Evolutionary conservation across 2,888 invertebrate genomes (phyloP).

Genomic region (Spatulosminthurus flaviceps): DNA sequence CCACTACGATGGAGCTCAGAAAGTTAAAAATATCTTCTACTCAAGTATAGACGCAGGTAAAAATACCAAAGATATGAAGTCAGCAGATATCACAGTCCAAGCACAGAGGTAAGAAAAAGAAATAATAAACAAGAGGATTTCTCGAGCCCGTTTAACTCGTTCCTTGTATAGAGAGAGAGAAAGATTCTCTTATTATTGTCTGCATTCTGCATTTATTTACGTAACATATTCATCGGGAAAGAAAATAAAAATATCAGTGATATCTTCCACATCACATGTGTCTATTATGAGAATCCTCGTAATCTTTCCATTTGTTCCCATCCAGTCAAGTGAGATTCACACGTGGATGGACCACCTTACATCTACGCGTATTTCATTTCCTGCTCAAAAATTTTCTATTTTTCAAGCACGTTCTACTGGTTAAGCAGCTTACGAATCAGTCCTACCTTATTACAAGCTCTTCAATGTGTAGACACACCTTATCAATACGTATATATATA

Average conservation of each 20-base stretch:
- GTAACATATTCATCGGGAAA: too few species aligned
- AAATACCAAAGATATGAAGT: too few species aligned
- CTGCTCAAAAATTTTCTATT: conserved; percentile 18
- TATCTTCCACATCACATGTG: background rate
- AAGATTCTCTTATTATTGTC: too few species aligned
- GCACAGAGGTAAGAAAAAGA: too few species aligned
- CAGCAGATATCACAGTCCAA: too few species aligned
- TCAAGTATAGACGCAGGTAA: too few species aligned
- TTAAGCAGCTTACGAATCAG: background rate
- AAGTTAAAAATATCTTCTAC: too few species aligned
- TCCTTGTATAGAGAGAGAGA: too few species aligned
- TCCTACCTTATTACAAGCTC: background rate
- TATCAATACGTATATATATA: background rate
- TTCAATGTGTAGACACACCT: background rate
- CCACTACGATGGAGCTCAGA: too few species aligned
- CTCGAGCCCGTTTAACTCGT: too few species aligned
- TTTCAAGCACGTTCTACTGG: conserved; percentile 10
- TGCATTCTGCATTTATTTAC: too few species aligned
- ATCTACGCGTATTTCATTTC: background rate
- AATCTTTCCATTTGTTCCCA: background rate
- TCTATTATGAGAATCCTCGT: background rate
- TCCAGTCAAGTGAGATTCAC: conserved; percentile 9
- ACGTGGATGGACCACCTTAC: background rate
- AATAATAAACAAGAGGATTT: too few species aligned
- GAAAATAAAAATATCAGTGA: background rate